A percentile compares a stretch with the other conserved stretches of the same genome.
phyloP scores from a whole-genome alignment of 2,888 invertebrate genomes.

The Odontomyia ornata region DNA sequence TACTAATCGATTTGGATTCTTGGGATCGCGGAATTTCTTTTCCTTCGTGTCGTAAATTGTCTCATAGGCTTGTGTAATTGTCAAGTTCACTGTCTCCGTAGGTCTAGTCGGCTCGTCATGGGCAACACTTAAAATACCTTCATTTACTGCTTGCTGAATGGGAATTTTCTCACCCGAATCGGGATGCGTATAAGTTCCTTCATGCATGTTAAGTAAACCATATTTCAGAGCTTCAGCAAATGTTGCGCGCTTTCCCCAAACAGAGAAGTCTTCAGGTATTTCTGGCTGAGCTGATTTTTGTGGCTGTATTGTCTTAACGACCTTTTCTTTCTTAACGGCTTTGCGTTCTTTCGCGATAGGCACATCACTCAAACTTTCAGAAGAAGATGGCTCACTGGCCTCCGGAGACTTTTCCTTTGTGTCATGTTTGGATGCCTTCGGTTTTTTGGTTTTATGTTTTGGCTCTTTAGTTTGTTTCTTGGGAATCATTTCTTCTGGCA shows the following conservation, averaged over 20 bases:
- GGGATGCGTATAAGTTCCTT: conserved; percentile 75
- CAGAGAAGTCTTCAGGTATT: neutral
- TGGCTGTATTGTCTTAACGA: too few relatives aligned
- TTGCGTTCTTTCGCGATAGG: too few relatives aligned
- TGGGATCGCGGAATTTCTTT: conserved; percentile 75
- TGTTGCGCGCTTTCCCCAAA: conserved; percentile 76
- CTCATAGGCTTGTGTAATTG: conserved; percentile 73
- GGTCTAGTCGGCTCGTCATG: neutral
- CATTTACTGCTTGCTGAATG: conserved; percentile 76
- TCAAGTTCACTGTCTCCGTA: conserved; percentile 64
- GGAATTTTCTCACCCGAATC: conserved; percentile 73
- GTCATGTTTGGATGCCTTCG: neutral
- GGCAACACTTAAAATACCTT: conserved; percentile 73
- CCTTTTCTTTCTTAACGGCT: too few relatives aligned
- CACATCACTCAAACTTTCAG: too few relatives aligned
- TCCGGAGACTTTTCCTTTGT: neutral
- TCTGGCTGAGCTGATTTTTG: too few relatives aligned
- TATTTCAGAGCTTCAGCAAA: conserved; percentile 74
- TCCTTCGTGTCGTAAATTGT: conserved; percentile 72
- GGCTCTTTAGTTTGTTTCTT: neutral
- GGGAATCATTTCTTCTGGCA: neutral
- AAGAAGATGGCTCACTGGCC: neutral
- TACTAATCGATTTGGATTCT: conserved; percentile 70
- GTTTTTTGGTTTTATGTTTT: too few relatives aligned
- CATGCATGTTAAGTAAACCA: conserved; percentile 72